Percentiles rank a stretch among this genome's conserved stretches.
Evolutionary conservation across 2,797 vertebrate species (phyloP).

Genomic region (Geotrypetes seraphini): DNA sequence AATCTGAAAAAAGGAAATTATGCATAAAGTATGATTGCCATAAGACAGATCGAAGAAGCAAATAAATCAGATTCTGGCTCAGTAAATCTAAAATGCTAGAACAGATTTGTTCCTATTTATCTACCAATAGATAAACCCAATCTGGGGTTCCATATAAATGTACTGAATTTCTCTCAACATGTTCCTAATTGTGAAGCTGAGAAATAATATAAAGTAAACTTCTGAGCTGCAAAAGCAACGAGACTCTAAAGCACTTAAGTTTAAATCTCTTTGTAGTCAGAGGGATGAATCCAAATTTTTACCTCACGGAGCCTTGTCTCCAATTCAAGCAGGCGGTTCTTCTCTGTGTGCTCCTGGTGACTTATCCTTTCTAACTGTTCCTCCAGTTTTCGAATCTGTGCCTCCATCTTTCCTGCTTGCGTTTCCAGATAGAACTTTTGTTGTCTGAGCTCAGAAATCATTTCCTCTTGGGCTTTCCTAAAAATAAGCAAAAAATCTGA

Average conservation of each 20-base stretch:
- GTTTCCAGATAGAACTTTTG: slow-evolving; percentile 92
- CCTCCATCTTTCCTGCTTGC: slow-evolving; percentile 65
- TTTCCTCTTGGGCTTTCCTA: slow-evolving; percentile 98
- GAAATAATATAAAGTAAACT: too few species aligned
- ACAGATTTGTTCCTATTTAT: slow-evolving; percentile 8
- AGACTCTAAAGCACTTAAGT: slow-evolving; percentile 43
- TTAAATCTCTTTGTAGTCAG: too few species aligned
- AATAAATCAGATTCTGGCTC: too few species aligned
- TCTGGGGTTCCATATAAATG: too few species aligned
- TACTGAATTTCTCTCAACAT: too few species aligned
- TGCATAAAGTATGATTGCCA: background rate
- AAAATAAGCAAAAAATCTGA: slow-evolving; percentile 22
- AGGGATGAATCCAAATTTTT: slow-evolving; percentile 8
- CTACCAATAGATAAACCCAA: too few species aligned
- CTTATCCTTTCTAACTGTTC: slow-evolving; percentile 95
- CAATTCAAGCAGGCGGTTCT: slow-evolving; percentile 67
- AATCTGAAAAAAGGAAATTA: slow-evolving; percentile 49
- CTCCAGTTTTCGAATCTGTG: slow-evolving; percentile 89
- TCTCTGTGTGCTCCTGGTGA: slow-evolving; percentile 91
- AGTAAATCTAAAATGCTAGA: too few species aligned
- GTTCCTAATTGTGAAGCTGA: too few species aligned
- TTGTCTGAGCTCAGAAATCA: slow-evolving; percentile 96
- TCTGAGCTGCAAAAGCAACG: background rate
- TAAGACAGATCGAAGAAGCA: too few species aligned
- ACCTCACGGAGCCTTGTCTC: slow-evolving; percentile 69